Evolutionary conservation across 2,113 vertebrate genomes (phyloP).

Genomic region (Meriones unguiculatus): DNA sequence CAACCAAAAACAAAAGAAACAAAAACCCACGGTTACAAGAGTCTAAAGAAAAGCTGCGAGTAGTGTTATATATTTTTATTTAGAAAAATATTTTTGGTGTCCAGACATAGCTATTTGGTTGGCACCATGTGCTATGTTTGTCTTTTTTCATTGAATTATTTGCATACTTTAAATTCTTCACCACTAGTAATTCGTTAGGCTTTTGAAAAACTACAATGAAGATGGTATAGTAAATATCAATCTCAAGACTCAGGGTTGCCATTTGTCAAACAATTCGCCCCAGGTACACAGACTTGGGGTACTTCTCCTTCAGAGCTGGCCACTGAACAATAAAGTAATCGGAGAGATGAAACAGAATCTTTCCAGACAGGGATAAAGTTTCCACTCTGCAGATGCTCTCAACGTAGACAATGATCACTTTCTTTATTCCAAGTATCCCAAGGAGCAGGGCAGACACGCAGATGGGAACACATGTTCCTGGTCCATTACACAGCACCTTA

Average conservation of each 20-base stretch:
- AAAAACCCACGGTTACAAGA: conserved; percentile 25
- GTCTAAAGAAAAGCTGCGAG: conserved; percentile 61
- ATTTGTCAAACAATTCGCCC: conserved; percentile 92
- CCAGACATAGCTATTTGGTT: conserved; percentile 48
- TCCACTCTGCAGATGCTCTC: conserved; percentile 97
- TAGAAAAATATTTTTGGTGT: background rate
- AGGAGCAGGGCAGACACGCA: conserved; percentile 93
- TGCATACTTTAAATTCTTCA: background rate
- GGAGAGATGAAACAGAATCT: conserved; percentile 92
- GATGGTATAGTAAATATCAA: conserved; percentile 44
- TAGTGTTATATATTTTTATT: background rate
- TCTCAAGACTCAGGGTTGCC: conserved; percentile 34
- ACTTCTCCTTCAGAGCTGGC: conserved; percentile 92
- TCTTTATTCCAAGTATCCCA: conserved; percentile 93
- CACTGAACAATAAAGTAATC: conserved; percentile 98
- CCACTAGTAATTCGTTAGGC: conserved; percentile 49
- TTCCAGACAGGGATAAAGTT: conserved; percentile 94
- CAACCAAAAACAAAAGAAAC: background rate
- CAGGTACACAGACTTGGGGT: conserved; percentile 94
- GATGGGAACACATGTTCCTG: conserved; percentile 96
- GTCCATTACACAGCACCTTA: conserved; percentile 97
- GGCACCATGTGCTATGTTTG: background rate
- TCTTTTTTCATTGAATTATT: conserved; percentile 48
- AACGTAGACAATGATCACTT: conserved; percentile 93
- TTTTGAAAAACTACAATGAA: conserved; percentile 31